Percentiles rank a stretch among this genome's conserved stretches.
Conservation (phyloP, 2,888 invertebrate genomes). For the Capitulum mitella region DNA sequence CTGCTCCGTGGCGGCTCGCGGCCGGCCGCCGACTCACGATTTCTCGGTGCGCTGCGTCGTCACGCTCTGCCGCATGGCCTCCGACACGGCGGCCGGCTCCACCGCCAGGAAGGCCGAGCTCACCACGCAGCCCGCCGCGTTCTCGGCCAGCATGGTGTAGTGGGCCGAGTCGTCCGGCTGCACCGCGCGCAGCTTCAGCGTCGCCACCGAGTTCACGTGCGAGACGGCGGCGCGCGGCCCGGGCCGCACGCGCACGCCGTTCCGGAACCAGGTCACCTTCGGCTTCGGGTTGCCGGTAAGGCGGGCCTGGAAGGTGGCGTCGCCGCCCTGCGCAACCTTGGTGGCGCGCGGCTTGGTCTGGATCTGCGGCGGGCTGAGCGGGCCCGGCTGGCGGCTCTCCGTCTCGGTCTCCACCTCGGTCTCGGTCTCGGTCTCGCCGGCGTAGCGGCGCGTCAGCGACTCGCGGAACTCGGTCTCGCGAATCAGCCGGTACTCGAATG, state of each 20-base stretch:
- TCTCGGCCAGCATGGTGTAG: constrained; percentile 89
- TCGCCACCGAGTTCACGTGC: constrained; percentile 73
- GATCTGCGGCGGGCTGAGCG: constrained; percentile 65
- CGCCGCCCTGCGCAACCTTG: constrained; percentile 85
- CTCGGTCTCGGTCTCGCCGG: constrained; percentile 65
- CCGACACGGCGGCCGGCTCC: constrained; percentile 41
- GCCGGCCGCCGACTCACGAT: neutral
- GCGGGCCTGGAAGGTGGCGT: constrained; percentile 66
- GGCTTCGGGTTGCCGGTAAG: constrained; percentile 28
- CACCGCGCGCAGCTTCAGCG: constrained; percentile 74
- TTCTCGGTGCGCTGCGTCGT: neutral
- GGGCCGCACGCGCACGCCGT: constrained; percentile 79
- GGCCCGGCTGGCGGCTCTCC: constrained; percentile 3
- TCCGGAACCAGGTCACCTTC: constrained; percentile 90
- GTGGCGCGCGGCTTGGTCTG: constrained; percentile 84
- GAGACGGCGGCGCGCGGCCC: constrained; percentile 63
- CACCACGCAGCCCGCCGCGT: constrained; percentile 81
- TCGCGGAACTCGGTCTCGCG: constrained; percentile 86
- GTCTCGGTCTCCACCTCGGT: constrained; percentile 54
- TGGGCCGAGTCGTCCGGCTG: constrained; percentile 81
- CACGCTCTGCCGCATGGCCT: neutral
- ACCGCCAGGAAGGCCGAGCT: constrained; percentile 82
- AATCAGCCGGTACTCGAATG: constrained; percentile 87
- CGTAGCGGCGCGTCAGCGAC: constrained; percentile 69
- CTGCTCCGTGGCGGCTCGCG: too few relatives aligned